phyloP scores from a whole-genome alignment of 23 tunicate species.

The Trididemnum clinides region DNA sequence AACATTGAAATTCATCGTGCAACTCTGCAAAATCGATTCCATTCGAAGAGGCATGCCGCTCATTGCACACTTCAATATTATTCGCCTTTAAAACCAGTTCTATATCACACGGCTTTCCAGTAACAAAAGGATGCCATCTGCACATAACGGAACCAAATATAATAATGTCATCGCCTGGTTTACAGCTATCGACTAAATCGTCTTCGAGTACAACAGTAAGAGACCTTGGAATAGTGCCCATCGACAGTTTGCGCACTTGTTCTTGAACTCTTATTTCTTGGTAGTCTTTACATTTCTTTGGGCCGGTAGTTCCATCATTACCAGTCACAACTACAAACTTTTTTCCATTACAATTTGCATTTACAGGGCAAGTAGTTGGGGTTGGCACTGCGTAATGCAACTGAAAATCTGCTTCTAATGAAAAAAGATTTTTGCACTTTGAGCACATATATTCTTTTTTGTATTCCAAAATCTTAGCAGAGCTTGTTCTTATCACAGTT shows the following conservation, averaged over 20 bases:
- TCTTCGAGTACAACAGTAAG: slow-evolving; percentile 81
- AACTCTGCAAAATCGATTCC: slow-evolving; percentile 50
- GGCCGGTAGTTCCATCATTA: slow-evolving; percentile 2
- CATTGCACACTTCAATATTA: slow-evolving; percentile 85
- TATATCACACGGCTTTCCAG: slow-evolving; percentile 66
- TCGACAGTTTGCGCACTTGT: slow-evolving; percentile 73
- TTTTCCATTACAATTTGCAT: slow-evolving; percentile 53
- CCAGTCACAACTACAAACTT: slow-evolving; percentile 66
- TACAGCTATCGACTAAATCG: slow-evolving; percentile 88
- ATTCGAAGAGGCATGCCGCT: slow-evolving; percentile 27
- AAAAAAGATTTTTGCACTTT: slow-evolving; percentile 63
- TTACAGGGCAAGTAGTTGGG: slow-evolving; percentile 74
- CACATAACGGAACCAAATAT: slow-evolving; percentile 73
- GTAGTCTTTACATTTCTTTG: slow-evolving; percentile 76
- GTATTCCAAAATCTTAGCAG: slow-evolving; percentile 72
- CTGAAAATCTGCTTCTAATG: slow-evolving; percentile 66
- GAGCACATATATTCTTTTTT: slow-evolving; percentile 77
- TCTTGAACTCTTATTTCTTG: slow-evolving; percentile 92
- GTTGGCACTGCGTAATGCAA: slow-evolving; percentile 59
- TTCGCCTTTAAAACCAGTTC: slow-evolving; percentile 86
- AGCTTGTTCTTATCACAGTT: slow-evolving; percentile 86
- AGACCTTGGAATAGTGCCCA: slow-evolving; percentile 92
- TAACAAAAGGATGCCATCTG: slow-evolving; percentile 66
- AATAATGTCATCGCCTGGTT: slow-evolving; percentile 89
- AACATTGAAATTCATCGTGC: slow-evolving; percentile 83